phyloP scores from a whole-genome alignment of 2,888 invertebrate species.

The Ferrisia virgata region DNA sequence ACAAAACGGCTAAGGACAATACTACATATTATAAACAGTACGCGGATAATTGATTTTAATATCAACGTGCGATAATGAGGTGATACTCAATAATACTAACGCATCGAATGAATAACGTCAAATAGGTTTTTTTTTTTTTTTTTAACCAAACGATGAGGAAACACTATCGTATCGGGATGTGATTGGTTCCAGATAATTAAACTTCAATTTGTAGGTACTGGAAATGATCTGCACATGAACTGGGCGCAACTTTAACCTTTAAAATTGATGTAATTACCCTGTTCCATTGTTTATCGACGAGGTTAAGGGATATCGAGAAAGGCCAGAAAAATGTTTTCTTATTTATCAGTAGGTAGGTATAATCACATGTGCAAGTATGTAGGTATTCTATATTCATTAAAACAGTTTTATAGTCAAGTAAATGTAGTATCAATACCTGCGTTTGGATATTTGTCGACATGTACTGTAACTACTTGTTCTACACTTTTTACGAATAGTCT shows the following conservation, averaged over 20 bases:
- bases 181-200: conserved; percentile 33
- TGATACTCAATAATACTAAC: conserved; percentile 2
- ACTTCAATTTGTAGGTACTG: not conserved
- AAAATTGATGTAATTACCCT: not conserved
- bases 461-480: conserved; percentile 79
- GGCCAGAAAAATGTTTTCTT: not conserved
- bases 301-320: not conserved
- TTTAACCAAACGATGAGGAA: not conserved
- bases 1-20: not conserved
- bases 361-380: no score
- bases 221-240: not conserved
- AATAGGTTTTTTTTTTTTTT: not conserved
- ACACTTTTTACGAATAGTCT: conserved; percentile 78
- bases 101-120: not conserved
- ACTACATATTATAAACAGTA: not conserved
- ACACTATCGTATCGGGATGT: not conserved
- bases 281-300: not conserved
- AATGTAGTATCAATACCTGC: not conserved
- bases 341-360: no score
- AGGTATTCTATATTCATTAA: not conserved
- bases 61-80: not conserved
- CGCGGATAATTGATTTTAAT: conserved; percentile 15
- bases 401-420: not conserved
- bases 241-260: conserved; percentile 22
- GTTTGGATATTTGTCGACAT: conserved; percentile 68